phyloP scores from a whole-genome alignment of 2,888 invertebrate genomes.

The Ectemnius cavifrons region DNA sequence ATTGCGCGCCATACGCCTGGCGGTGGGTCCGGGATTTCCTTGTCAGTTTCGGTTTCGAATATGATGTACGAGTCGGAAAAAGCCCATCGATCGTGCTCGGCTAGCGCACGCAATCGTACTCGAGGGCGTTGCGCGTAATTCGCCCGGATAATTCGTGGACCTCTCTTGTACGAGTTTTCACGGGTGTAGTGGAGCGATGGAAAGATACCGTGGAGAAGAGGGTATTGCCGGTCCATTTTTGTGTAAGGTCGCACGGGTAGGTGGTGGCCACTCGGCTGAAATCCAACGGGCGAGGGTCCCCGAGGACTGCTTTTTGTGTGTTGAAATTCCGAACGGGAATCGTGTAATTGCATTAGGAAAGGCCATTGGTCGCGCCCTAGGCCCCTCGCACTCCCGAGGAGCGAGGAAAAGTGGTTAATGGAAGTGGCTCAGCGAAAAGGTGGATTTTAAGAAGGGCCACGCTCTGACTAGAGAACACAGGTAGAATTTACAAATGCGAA shows the following conservation, averaged over 20 bases:
- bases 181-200: neutral
- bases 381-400: neutral
- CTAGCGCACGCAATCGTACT: slow-evolving; percentile 38
- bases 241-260: slow-evolving; percentile 9
- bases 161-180: neutral
- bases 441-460: slow-evolving; percentile 28
- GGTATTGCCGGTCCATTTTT: neutral
- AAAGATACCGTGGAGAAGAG: neutral
- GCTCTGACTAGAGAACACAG: slow-evolving; percentile 41
- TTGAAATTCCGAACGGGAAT: neutral
- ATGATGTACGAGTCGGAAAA: slow-evolving; percentile 55
- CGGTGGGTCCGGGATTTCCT: slow-evolving; percentile 44
- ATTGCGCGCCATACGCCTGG: slow-evolving; percentile 50
- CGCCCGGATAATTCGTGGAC: slow-evolving; percentile 32
- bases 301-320: slow-evolving; percentile 1
- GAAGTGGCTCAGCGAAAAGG: slow-evolving; percentile 5
- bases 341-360: slow-evolving; percentile 11
- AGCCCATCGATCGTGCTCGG: slow-evolving; percentile 47
- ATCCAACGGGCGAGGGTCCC: neutral
- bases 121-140: slow-evolving; percentile 43
- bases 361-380: slow-evolving; percentile 14
- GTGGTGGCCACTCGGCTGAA: neutral
- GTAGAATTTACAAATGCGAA: slow-evolving; percentile 53
- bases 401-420: slow-evolving; percentile 5
- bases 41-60: slow-evolving; percentile 59